These are phyloP conservation scores for Lerista edwardsae DNA, from an alignment of 2,797 vertebrate genomes.

Conservation along the genomic window DNA sequence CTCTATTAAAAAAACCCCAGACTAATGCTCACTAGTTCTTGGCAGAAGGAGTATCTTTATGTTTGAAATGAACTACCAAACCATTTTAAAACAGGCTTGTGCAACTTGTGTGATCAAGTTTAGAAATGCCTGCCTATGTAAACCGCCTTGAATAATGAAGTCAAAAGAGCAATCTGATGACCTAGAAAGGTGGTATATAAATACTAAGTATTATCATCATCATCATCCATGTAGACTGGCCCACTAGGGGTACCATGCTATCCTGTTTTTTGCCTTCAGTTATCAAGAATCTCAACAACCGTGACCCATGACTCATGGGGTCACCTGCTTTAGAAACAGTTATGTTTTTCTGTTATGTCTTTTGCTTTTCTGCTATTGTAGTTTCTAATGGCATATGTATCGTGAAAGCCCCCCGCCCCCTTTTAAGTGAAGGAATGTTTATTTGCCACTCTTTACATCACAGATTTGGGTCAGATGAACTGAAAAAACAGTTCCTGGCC, in stretches of 20 bases:
- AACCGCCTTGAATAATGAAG: no score
- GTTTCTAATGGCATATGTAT: not conserved
- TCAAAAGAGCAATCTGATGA: no score
- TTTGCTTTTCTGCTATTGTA: not conserved
- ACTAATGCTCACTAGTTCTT: not conserved
- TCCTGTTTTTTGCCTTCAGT: not conserved
- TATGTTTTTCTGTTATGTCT: not conserved
- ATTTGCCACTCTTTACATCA: conserved; percentile 7
- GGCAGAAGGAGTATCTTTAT: not conserved
- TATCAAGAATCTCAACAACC: not conserved
- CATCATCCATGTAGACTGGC: not conserved
- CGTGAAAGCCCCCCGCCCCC: not conserved
- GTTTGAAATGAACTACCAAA: not conserved
- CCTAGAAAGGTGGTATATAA: no score
- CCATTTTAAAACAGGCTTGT: not conserved
- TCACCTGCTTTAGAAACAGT: not conserved
- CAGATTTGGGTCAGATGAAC: conserved; percentile 85
- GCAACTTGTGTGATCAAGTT: not conserved
- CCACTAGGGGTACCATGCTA: no score
- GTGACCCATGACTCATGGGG: not conserved
- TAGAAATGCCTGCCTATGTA: no score
- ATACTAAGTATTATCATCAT: no score
- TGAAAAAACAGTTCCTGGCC: conserved; percentile 84
- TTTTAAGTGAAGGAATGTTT: not conserved
- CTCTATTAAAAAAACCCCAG: not conserved